These are phyloP conservation scores for Dasysyrphus tricinctus DNA, from an alignment of 2,888 invertebrate genomes.

Conservation along the genomic window DNA sequence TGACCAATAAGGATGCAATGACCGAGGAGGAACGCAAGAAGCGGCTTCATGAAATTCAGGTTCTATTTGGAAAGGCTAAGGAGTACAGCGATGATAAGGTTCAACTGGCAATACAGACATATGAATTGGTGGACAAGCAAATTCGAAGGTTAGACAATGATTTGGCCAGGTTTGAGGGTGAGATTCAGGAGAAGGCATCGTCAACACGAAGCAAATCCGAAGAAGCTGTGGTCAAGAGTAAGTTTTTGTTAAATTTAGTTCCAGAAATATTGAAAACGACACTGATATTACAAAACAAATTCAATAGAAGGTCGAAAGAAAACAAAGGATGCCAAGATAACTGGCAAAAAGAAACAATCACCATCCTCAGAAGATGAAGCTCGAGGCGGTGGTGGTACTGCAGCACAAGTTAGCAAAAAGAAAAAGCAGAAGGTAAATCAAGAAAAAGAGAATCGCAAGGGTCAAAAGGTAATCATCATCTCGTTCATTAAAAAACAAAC, in stretches of 20 bases:
- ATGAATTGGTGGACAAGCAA: conserved; percentile 99
- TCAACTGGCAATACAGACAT: conserved; percentile 98
- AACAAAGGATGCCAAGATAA: conserved; percentile 86
- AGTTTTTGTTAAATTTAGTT: background rate
- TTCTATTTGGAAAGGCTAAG: conserved; percentile 95
- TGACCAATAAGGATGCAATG: conserved; percentile 79
- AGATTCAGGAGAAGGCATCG: conserved; percentile 96
- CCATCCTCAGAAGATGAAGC: conserved; percentile 82
- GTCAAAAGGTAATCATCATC: conserved; percentile 84
- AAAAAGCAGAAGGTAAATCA: conserved; percentile 84
- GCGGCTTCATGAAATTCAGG: conserved; percentile 91
- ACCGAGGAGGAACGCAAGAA: conserved; percentile 91
- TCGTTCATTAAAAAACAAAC: conserved; percentile 69
- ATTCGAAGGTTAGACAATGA: conserved; percentile 97
- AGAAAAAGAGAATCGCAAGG: conserved; percentile 84
- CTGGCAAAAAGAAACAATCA: conserved; percentile 86
- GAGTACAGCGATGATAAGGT: conserved; percentile 99
- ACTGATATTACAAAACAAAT: background rate
- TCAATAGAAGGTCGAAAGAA: conserved; percentile 88
- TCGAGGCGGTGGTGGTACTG: conserved; percentile 77
- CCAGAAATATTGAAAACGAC: background rate
- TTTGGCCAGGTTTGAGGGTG: conserved; percentile 97
- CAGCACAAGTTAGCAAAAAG: conserved; percentile 83
- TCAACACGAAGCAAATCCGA: conserved; percentile 89
- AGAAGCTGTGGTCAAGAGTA: conserved; percentile 86